A percentile compares a stretch with the other conserved stretches of the same genome.
phyloP scores from a whole-genome alignment of 1,140 invertebrate genomes.

The Drosophila nigromelanica region DNA sequence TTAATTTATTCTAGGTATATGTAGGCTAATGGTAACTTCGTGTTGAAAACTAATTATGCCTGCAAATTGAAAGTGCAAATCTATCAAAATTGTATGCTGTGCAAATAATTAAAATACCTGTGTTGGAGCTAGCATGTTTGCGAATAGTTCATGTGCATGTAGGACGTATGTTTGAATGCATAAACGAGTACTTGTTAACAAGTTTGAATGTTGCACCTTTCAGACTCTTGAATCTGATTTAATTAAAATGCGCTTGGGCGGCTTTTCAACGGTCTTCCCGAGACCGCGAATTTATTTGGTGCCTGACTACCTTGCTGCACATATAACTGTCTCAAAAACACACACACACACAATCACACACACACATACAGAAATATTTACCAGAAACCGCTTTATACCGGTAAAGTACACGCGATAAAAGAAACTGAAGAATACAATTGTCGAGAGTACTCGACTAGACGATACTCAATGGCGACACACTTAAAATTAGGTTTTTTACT shows the following conservation, averaged over 20 bases:
- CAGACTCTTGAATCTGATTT: constrained; percentile 12
- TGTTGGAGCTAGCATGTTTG: not conserved
- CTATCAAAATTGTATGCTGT: constrained; percentile 35
- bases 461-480: too few species aligned
- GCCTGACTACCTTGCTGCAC: constrained; percentile 13
- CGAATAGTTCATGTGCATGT: not conserved
- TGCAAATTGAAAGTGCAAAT: constrained; percentile 52
- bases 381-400: constrained; percentile 55
- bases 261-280: constrained; percentile 13
- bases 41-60: constrained; percentile 55
- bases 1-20: constrained; percentile 36
- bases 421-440: not conserved
- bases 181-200: not conserved
- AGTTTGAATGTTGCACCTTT: constrained; percentile 10
- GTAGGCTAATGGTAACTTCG: constrained; percentile 49
- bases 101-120: constrained; percentile 8
- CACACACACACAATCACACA: constrained; percentile 8
- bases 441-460: too few species aligned
- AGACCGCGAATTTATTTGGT: not conserved
- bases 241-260: constrained; percentile 26
- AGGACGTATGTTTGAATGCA: not conserved
- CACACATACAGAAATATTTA: constrained; percentile 40
- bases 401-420: constrained; percentile 39
- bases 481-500: too few species aligned
- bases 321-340: constrained; percentile 12